Evolutionary conservation across 2,888 invertebrate species (phyloP), one percentile per base, ranked within the genome.

Genomic region (Gandaritis pyraliata): DNA sequence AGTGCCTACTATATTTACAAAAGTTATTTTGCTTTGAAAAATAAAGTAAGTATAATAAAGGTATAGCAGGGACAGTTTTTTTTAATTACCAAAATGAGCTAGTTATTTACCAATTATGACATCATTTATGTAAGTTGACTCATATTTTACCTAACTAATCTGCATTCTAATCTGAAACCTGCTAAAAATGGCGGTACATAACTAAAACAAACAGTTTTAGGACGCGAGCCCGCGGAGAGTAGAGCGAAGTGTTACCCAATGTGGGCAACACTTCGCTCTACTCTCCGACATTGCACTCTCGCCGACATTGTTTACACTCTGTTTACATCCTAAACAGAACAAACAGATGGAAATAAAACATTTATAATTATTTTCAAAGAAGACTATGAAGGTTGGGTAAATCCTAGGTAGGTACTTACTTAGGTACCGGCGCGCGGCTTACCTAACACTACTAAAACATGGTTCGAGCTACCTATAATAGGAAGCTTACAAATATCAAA

Each of bases 171-270:
- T 47, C 13, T 47, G 29, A 30, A 41, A 41, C 41, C 30, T 30
- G 56, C n/a, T 18, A 41, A 38, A 47, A 48, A 41, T 18, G 45
- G n/a, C 50, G 13, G 8, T 38, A 58, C 50, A 45, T 15, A 43
- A 58, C 45, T 36, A 58, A 51, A 51, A 51, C 58, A 51, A 58
- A 58, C 46, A 58, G 2, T 45, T 30, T 39, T 13, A 41, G 39
- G 39, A 16, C 33, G 33, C 15, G n/a, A 3, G 5, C 38, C 23
- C 13, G 18, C 39, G 10, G 7, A 39, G 29, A 45, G 38, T 39
- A 39, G 51, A 58, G 58, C 46, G 8, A 23, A 45, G 29, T 29
- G 3, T 58, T 51, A 16, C 11, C 8, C 15, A 39, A 58, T 51
- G 30, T 56, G 8, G 38, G 38, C n/a, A 13, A 54, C 23, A 57